Evolutionary conservation across 2,888 invertebrate genomes (phyloP).

Genomic region (Heliconius aoede): DNA sequence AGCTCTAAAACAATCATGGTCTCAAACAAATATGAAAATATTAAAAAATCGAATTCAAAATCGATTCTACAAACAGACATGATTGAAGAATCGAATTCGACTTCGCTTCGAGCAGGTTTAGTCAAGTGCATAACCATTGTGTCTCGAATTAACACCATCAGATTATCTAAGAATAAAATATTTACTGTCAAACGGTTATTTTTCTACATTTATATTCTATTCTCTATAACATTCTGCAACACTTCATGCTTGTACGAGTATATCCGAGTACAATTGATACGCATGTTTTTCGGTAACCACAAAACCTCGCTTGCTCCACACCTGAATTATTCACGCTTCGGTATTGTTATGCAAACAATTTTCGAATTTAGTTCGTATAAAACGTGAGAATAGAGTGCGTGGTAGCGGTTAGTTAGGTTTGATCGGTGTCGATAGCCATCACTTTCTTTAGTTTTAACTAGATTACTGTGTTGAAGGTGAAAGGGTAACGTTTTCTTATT

Average conservation of each 20-base stretch:
- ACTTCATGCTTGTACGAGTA: slow-evolving; percentile 48
- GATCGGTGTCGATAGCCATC: background rate
- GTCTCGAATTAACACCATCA: background rate
- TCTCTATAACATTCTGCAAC: slow-evolving; percentile 42
- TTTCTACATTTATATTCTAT: slow-evolving; percentile 22
- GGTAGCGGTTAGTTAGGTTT: slow-evolving; percentile 13
- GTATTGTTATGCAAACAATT: slow-evolving; percentile 65
- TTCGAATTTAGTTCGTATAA: slow-evolving; percentile 53
- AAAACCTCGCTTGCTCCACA: slow-evolving; percentile 61
- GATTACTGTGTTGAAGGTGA: slow-evolving; percentile 5
- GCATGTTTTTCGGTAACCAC: slow-evolving; percentile 57
- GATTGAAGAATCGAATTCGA: background rate
- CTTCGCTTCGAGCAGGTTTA: background rate
- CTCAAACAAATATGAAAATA: too few relatives aligned
- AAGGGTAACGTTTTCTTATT: slow-evolving; percentile 8
- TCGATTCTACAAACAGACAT: too few relatives aligned
- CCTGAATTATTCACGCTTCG: slow-evolving; percentile 55
- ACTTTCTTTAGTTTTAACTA: slow-evolving; percentile 21
- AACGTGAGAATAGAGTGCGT: slow-evolving; percentile 36
- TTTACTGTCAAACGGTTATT: slow-evolving; percentile 25
- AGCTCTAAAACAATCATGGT: too few relatives aligned
- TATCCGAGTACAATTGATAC: slow-evolving; percentile 51
- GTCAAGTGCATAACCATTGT: background rate
- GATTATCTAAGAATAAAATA: slow-evolving; percentile 16
- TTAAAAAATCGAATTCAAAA: too few relatives aligned